These are phyloP conservation scores for Ctenopoma multispine DNA, from an alignment of 2,797 vertebrate genomes.

Conservation along the genomic window DNA sequence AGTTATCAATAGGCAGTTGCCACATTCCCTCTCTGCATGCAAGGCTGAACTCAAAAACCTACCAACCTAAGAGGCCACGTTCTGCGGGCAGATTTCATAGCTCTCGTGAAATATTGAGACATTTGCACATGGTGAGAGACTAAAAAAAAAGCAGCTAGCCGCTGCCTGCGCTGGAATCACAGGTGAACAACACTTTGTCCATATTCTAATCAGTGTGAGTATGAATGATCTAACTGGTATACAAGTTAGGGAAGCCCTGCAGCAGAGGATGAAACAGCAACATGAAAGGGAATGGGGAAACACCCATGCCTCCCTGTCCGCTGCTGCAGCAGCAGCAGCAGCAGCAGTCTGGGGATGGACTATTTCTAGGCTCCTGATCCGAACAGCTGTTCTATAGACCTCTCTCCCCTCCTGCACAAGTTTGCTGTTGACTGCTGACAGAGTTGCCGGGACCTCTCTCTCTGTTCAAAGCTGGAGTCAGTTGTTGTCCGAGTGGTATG, in stretches of 20 bases:
- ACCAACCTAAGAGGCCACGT: constrained; percentile 36
- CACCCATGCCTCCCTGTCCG: constrained; percentile 72
- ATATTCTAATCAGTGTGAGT: constrained; percentile 1
- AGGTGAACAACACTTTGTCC: neutral
- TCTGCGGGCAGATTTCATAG: neutral
- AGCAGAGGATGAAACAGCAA: constrained; percentile 69
- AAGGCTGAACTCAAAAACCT: constrained; percentile 85
- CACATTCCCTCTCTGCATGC: constrained; percentile 91
- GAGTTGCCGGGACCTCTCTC: constrained; percentile 86
- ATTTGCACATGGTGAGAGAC: neutral
- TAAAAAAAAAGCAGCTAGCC: neutral
- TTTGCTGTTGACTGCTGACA: constrained; percentile 77
- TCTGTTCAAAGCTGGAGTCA: constrained; percentile 78
- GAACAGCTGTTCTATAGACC: constrained; percentile 87
- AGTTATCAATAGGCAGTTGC: constrained; percentile 88
- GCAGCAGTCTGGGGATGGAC: constrained; percentile 73
- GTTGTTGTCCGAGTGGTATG: constrained; percentile 81
- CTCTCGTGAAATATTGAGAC: neutral
- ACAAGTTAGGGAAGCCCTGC: constrained; percentile 60
- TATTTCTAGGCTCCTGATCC: constrained; percentile 88
- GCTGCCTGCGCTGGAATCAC: neutral
- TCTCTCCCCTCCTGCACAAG: constrained; percentile 78
- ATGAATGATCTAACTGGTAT: neutral
- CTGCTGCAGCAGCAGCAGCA: constrained; percentile 60
- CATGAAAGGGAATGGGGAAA: constrained; percentile 74